Conservation (phyloP, 2,797 vertebrate species). For the Onychomys torridus region DNA sequence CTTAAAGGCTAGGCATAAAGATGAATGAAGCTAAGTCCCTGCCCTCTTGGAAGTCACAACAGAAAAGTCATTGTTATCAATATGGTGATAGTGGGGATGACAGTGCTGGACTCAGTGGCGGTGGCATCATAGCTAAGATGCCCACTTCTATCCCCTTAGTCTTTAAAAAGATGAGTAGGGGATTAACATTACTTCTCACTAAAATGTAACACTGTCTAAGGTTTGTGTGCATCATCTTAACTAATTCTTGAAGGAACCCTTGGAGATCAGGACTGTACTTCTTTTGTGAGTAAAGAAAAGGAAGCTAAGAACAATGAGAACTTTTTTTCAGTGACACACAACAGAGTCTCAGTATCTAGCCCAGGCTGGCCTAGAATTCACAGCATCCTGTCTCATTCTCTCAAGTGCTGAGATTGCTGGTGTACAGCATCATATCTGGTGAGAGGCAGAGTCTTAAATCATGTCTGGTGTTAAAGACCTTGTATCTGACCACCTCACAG, state of each 20-base stretch:
- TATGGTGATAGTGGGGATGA: neutral
- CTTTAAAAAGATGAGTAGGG: neutral
- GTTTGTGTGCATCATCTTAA: neutral
- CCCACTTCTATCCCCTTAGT: neutral
- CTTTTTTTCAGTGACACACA: neutral
- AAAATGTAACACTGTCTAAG: neutral
- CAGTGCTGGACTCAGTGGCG: rapidly evolving
- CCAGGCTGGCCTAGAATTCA: neutral
- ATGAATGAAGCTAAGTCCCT: neutral
- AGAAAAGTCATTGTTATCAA: neutral
- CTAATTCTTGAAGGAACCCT: neutral
- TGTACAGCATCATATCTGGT: neutral
- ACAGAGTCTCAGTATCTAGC: neutral
- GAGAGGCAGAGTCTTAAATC: neutral
- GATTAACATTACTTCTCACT: neutral
- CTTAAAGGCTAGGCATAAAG: conserved; percentile 8
- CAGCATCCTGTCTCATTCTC: neutral
- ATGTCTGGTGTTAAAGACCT: neutral
- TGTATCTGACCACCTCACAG: neutral
- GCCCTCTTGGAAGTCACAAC: neutral
- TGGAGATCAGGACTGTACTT: neutral
- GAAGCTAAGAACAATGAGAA: neutral
- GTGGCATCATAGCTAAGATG: neutral
- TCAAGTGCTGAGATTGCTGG: neutral
- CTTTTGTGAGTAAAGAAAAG: neutral